These are phyloP conservation scores for Eupithecia subfuscata DNA, from an alignment of 2,888 invertebrate species.

Conservation along the genomic window DNA sequence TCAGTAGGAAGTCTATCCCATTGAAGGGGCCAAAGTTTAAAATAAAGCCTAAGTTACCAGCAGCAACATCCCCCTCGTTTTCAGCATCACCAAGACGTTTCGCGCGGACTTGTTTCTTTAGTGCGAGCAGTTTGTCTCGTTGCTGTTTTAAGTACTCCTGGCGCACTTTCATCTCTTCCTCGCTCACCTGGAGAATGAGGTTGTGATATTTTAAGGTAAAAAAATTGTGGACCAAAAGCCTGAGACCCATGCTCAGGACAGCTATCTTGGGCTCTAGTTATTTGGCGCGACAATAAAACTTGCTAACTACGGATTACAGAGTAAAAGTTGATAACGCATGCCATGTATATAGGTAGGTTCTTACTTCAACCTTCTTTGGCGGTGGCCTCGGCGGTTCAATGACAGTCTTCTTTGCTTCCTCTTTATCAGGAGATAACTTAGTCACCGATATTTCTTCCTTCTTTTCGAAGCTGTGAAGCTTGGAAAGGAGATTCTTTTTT, in stretches of 20 bases:
- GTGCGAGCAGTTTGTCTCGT: constrained; percentile 93
- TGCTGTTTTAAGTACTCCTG: constrained; percentile 95
- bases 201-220: no score
- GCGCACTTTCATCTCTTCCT: constrained; percentile 88
- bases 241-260: no score
- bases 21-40: background rate
- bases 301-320: no score
- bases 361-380: constrained; percentile 69
- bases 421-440: constrained; percentile 21
- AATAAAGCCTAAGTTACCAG: constrained; percentile 51
- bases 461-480: constrained; percentile 72
- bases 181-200: constrained; percentile 62
- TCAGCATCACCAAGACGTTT: constrained; percentile 88
- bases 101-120: constrained; percentile 94
- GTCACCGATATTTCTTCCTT: constrained; percentile 56
- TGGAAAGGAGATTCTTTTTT: constrained; percentile 71
- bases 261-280: no score
- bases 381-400: constrained; percentile 56
- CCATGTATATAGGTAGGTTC: background rate
- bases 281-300: no score
- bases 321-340: no score
- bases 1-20: background rate
- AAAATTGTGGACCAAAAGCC: no score
- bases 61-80: constrained; percentile 76
- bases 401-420: constrained; percentile 36